Conservation (phyloP, 2,113 vertebrate genomes). For the Gymnarchus niloticus region DNA sequence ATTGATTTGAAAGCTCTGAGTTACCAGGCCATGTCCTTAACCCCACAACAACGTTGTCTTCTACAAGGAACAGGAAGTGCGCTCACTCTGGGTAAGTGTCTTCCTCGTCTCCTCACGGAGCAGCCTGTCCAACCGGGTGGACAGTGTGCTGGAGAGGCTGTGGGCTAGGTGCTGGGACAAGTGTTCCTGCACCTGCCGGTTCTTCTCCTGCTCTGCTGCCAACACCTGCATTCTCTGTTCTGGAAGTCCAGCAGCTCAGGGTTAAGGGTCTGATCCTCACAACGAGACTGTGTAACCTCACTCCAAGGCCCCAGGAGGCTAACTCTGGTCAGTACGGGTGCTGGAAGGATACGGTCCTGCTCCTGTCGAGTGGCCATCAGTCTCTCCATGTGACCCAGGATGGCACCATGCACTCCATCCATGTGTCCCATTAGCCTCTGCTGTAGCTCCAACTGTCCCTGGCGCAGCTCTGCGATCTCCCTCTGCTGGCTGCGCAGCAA, state of each 20-base stretch:
- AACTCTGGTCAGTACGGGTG: constrained; percentile 12
- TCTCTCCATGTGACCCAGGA: constrained; percentile 79
- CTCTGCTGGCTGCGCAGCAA: constrained; percentile 84
- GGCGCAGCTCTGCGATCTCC: constrained; percentile 77
- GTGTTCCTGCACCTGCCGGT: constrained; percentile 85
- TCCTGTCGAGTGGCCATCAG: constrained; percentile 78
- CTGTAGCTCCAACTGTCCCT: constrained; percentile 73
- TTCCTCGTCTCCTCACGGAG: constrained; percentile 94
- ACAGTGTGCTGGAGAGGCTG: constrained; percentile 71
- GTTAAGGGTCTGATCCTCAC: constrained; percentile 60
- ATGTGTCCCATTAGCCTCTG: constrained; percentile 74
- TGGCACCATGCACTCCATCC: constrained; percentile 77
- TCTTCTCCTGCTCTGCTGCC: constrained; percentile 74
- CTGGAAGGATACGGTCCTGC: constrained; percentile 88
- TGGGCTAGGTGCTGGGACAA: constrained; percentile 83
- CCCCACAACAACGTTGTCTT: neutral
- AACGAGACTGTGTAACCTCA: neutral
- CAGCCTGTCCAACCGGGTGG: constrained; percentile 81
- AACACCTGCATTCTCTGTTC: constrained; percentile 79
- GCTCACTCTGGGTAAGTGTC: constrained; percentile 85
- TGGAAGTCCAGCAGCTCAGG: constrained; percentile 56
- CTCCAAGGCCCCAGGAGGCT: neutral
- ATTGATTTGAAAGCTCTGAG: neutral
- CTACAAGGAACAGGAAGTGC: neutral
- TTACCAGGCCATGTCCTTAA: neutral